These are phyloP conservation scores for Hapalemur alaotrensis DNA, from an alignment of 2,797 vertebrate genomes.

Conservation along the genomic window DNA sequence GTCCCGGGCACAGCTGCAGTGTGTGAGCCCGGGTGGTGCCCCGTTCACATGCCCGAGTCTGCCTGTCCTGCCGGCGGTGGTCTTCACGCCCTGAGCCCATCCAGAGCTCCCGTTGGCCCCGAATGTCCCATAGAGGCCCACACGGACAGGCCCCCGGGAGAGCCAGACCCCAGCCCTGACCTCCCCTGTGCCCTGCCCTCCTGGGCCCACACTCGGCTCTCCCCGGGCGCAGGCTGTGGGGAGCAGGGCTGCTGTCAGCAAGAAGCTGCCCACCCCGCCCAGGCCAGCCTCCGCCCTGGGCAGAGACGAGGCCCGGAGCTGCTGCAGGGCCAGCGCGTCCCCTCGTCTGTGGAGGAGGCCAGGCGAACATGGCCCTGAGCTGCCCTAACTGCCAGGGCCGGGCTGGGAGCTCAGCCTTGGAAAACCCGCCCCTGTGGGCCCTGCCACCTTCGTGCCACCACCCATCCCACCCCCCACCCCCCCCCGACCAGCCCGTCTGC, in stretches of 20 bases:
- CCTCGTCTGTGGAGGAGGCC: rapidly evolving
- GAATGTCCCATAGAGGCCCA: background rate
- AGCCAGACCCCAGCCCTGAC: background rate
- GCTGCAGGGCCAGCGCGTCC: background rate
- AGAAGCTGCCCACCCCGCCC: rapidly evolving
- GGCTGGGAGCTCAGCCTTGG: background rate
- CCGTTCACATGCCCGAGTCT: rapidly evolving
- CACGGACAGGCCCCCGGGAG: rapidly evolving
- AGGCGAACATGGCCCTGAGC: background rate
- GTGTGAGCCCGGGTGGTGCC: background rate
- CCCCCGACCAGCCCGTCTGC: background rate
- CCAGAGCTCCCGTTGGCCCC: rapidly evolving
- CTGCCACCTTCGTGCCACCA: background rate
- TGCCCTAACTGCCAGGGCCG: background rate
- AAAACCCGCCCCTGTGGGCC: background rate
- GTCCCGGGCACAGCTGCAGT: no score
- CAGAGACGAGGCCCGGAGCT: background rate
- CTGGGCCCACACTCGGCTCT: no score
- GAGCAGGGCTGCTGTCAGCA: background rate
- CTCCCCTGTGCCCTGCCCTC: background rate
- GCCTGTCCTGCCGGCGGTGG: no score
- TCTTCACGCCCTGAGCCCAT: rapidly evolving
- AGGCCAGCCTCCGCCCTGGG: rapidly evolving
- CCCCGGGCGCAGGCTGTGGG: background rate
- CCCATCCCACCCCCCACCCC: no score